A percentile compares a stretch with the other conserved stretches of the same genome.
Conservation (phyloP, 2,113 vertebrate genomes). For the Ceyx margarethae region DNA sequence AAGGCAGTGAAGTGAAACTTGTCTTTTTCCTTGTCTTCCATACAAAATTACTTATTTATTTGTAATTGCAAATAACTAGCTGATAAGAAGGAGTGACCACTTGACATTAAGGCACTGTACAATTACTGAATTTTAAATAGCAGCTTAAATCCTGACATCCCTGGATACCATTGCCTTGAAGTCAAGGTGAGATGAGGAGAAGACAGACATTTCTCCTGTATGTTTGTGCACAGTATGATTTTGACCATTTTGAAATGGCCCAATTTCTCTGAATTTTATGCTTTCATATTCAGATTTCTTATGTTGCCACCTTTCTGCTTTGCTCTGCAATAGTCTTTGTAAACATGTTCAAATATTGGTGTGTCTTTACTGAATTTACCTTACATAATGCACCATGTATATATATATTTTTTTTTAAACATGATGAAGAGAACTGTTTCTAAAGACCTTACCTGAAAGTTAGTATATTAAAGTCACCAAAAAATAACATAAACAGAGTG, state of each 20-base stretch:
- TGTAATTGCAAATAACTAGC: background rate
- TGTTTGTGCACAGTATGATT: background rate
- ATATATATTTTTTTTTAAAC: background rate
- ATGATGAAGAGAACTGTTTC: background rate
- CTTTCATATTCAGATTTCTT: background rate
- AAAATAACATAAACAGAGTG: background rate
- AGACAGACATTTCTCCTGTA: background rate
- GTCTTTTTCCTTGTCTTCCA: background rate
- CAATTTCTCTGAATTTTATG: background rate
- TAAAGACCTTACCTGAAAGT: background rate
- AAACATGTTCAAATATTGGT: background rate
- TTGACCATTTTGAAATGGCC: background rate
- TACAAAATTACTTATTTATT: background rate
- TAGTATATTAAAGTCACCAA: background rate
- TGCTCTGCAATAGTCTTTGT: background rate
- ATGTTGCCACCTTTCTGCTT: background rate
- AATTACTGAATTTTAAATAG: background rate
- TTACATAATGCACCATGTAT: background rate
- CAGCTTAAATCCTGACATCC: background rate
- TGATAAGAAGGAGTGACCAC: background rate
- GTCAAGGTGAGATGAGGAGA: rapidly evolving
- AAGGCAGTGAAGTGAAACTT: background rate
- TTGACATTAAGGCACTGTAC: background rate
- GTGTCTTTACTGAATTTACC: background rate
- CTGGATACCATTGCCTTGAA: background rate